These are phyloP conservation scores for Pristis pectinata DNA, from an alignment of 2,797 vertebrate genomes.

Conservation along the genomic window DNA sequence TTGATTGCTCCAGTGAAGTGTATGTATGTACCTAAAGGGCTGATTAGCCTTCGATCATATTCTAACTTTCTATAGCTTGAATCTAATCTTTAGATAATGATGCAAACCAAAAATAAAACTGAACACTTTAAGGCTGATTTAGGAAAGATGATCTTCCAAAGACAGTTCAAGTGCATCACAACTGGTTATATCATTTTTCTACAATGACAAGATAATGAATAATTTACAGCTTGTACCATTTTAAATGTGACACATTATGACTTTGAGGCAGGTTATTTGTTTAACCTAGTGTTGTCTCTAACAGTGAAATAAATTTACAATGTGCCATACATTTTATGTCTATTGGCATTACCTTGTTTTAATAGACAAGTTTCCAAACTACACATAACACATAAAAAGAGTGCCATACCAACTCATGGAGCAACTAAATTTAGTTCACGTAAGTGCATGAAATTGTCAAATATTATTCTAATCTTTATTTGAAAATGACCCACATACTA, in stretches of 20 bases:
- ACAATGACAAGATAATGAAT: slow-evolving; percentile 2
- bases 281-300: background rate
- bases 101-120: background rate
- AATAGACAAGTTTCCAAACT: background rate
- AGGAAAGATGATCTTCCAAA: slow-evolving; percentile 7
- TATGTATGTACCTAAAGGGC: background rate
- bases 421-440: background rate
- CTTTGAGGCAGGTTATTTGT: background rate
- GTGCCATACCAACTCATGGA: background rate
- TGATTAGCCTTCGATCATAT: background rate
- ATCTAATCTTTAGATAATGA: background rate
- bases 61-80: background rate
- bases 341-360: background rate
- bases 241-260: background rate
- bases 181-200: slow-evolving; percentile 4
- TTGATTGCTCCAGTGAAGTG: background rate
- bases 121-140: background rate
- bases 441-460: background rate
- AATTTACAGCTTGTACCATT: background rate
- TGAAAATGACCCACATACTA: background rate
- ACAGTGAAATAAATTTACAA: background rate
- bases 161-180: background rate
- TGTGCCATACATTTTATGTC: background rate
- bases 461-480: background rate
- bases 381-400: background rate